Percentiles rank a stretch among this genome's conserved stretches.
These are phyloP conservation scores for Enteromius treurensis DNA, from an alignment of 2,797 vertebrate genomes.

Conservation along the genomic window DNA sequence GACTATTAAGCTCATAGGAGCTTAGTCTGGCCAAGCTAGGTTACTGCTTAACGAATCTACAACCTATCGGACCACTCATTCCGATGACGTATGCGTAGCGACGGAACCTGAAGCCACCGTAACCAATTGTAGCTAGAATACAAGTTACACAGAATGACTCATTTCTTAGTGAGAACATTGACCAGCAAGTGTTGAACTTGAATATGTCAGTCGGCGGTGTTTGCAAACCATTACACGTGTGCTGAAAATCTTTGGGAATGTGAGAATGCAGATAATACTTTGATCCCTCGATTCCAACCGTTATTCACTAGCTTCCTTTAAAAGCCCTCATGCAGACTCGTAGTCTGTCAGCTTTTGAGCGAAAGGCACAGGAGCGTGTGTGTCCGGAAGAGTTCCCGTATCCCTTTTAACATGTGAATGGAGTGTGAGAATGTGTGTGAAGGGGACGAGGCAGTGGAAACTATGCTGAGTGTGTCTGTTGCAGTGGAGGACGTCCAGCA, in stretches of 20 bases:
- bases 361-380: not conserved
- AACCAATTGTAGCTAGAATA: too few relatives aligned
- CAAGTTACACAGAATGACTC: too few relatives aligned
- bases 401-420: conserved; percentile 34
- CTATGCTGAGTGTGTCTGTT: conserved; percentile 32
- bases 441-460: conserved; percentile 36
- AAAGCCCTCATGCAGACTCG: conserved; percentile 31
- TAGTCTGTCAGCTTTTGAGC: conserved; percentile 42
- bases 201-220: not conserved
- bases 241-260: conserved; percentile 18
- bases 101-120: too few relatives aligned
- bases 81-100: too few relatives aligned
- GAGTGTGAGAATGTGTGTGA: conserved; percentile 20
- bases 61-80: too few relatives aligned
- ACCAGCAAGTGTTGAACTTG: not conserved
- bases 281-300: not conserved
- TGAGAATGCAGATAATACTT: not conserved
- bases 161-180: too few relatives aligned
- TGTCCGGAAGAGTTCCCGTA: not conserved
- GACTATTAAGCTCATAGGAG: too few relatives aligned
- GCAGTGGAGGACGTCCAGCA: conserved; percentile 6
- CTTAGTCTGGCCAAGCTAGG: too few relatives aligned
- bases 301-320: conserved; percentile 9
- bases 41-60: too few relatives aligned
- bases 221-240: not conserved